These are phyloP conservation scores for Thunnus albacares DNA, from an alignment of 2,797 vertebrate genomes.

Conservation along the genomic window DNA sequence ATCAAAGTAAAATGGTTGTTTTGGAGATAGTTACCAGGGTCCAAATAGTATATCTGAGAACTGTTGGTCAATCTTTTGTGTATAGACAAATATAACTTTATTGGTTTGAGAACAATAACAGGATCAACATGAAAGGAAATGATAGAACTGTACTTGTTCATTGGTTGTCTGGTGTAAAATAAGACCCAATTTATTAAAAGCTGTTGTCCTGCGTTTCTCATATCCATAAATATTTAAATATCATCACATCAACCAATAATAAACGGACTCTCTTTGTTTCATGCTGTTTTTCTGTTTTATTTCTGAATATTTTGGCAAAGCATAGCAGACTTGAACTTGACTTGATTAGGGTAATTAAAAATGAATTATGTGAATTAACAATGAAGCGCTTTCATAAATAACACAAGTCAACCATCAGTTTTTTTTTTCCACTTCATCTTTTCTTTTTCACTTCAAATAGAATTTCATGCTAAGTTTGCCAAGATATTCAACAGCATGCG, in stretches of 20 bases:
- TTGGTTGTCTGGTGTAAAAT: neutral
- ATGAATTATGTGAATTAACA: constrained; percentile 12
- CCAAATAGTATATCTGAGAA: neutral
- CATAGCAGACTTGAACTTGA: too few species aligned
- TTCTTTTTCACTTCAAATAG: constrained; percentile 13
- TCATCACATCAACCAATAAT: neutral
- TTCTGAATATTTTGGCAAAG: neutral
- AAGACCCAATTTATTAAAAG: neutral
- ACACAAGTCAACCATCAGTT: constrained; percentile 11
- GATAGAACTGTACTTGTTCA: neutral
- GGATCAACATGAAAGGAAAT: neutral
- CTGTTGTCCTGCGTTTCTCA: neutral
- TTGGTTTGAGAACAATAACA: neutral
- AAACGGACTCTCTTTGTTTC: neutral
- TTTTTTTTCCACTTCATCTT: neutral
- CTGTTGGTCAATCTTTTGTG: neutral
- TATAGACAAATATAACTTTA: neutral
- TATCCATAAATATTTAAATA: neutral
- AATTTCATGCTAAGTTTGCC: constrained; percentile 16
- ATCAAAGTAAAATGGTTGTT: neutral
- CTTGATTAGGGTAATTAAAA: neutral
- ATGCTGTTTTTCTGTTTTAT: neutral
- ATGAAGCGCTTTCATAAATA: neutral
- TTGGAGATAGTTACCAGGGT: neutral
- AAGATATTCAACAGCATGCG: constrained; percentile 39